Base-by-base conservation (phyloP, 2,888 invertebrate species). In the Ashinkailepas kermadecensis region DNA sequence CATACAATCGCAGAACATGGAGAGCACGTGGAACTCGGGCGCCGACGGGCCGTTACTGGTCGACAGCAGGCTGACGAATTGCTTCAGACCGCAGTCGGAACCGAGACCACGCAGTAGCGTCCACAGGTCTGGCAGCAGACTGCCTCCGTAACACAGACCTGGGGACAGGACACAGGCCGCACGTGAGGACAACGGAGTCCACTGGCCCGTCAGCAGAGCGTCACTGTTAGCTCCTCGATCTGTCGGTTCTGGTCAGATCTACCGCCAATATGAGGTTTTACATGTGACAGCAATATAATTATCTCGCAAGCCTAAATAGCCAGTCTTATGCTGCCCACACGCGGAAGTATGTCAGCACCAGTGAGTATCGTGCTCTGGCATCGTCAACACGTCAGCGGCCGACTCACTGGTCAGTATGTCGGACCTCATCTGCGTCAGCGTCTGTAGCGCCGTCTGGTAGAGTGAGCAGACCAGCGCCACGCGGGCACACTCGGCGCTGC, bases 81-180 rank as follows among this genome's bases (percentile, higher is more conserved):
- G 93, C 88, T 95, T 95, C 83, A 97, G 88, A 6, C 97, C 97
- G 88, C 95, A 95, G 86, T 92, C 92, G 81, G 95, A 94, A 67
- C 97, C 97, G 86, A 97, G 88, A 10, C 94, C 94, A 85, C 93
- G 93, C 15, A 99, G 89, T 87, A 97, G 94, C 86, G 93, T 89
- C 97, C 98, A 99, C 85, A 99, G 89, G 84, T 94, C 93, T 85
- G 95, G 93, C 57, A 99, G 89, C 84, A 99, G 92, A 85, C 93
- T 92, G 86, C 96, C 96, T 87, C 96, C 95, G 87, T 96, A 97
- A 87, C 97, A 97, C 83, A 99, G 89, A 82, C 97, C 97, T 96
- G 87, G 23, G 88, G 88, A 80, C 80, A 84, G 39, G 39, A 39
- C 54, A 54, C 54, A 74, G n/a, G 18, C 1, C 23, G 12, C 65